Evolutionary conservation across 1,140 invertebrate species (phyloP), one percentile per base, ranked within the genome.

Genomic region (Bombus waltoni): DNA sequence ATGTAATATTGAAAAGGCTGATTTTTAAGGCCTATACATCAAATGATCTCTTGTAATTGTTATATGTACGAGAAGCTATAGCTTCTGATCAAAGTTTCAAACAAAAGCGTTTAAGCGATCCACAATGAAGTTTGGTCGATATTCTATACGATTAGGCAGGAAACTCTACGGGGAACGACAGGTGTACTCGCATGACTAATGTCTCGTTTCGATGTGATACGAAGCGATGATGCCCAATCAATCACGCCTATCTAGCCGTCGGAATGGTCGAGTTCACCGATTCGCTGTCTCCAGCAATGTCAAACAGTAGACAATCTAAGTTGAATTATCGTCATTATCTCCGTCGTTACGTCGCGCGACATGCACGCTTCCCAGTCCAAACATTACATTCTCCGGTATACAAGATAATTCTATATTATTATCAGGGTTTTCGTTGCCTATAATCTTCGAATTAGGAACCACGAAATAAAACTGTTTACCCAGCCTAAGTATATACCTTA

Each of bases 111-210:
- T 35, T 38, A 28, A 40, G 35, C 74, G 35, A 77, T 77, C 47
- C 59, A 28, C 59, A 73, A 76, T 40, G n/a, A 47, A 78, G 73
- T 83, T 78, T 78, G 68, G 42, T 87, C 72, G 71, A 78, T 87
- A 81, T 62, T 66, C 53, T 74, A 44, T 85, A 85, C 89, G 85
- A 87, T 87, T 82, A 82, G 71, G 62, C 79, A 59, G 42, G 75
- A 85, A 87, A 87, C 72, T 89, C 78, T 40, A 38, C 18, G 44
- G 44, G 75, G n/a, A 53, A 72, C 11, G 57, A 66, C 86, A 81
- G 81, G 79, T 89, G 88, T 87, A 83, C 65, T 83, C 81, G 81
- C 77, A 80, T 83, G 80, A 74, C 87, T 89, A 85, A 87, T 87
- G 83, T 80, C 47, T 42, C 75, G 68, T 71, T 81, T 59, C 81